Evolutionary conservation across 1,140 invertebrate species (phyloP).

Genomic region (Lethocerus indicus): DNA sequence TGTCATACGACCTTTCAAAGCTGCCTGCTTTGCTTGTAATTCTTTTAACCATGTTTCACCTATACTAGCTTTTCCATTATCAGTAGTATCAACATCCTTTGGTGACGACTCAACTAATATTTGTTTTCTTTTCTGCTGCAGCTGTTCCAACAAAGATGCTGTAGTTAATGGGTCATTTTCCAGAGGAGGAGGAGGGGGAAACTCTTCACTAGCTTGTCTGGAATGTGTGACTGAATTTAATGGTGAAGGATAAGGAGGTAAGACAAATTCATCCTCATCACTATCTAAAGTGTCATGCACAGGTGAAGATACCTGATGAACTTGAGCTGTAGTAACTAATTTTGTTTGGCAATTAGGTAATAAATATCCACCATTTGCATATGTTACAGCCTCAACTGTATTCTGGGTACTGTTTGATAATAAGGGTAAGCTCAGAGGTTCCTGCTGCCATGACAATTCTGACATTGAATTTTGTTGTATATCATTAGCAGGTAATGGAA

Average conservation of each 20-base stretch:
- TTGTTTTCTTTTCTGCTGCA: slow-evolving; percentile 58
- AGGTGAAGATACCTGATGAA: slow-evolving; percentile 53
- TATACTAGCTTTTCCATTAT: slow-evolving; percentile 18
- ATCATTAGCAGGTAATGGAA: slow-evolving; percentile 25
- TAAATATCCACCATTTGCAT: slow-evolving; percentile 30
- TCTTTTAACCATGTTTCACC: slow-evolving; percentile 57
- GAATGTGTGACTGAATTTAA: slow-evolving; percentile 57
- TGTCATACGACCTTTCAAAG: slow-evolving; percentile 9
- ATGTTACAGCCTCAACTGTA: slow-evolving; percentile 32
- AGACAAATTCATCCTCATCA: slow-evolving; percentile 31
- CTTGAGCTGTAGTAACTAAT: slow-evolving; percentile 59
- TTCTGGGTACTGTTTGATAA: slow-evolving; percentile 3
- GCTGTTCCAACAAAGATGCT: slow-evolving; percentile 44
- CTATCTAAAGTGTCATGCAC: slow-evolving; percentile 27
- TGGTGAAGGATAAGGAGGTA: slow-evolving; percentile 55
- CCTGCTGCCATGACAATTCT: slow-evolving; percentile 2
- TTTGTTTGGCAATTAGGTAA: slow-evolving; percentile 22
- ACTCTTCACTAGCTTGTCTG: slow-evolving; percentile 71
- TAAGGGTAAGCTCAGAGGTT: slow-evolving; percentile 28
- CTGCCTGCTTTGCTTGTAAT: slow-evolving; percentile 54
- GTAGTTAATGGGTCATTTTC: slow-evolving; percentile 31
- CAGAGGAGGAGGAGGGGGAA: slow-evolving; percentile 61
- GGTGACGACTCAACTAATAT: slow-evolving; percentile 24
- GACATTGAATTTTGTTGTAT: slow-evolving; percentile 1
- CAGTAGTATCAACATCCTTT: slow-evolving; percentile 22